A percentile compares a stretch with the other conserved stretches of the same genome.
These are phyloP conservation scores for Meteorus cinctellus DNA, from an alignment of 2,888 invertebrate species.

Conservation along the genomic window DNA sequence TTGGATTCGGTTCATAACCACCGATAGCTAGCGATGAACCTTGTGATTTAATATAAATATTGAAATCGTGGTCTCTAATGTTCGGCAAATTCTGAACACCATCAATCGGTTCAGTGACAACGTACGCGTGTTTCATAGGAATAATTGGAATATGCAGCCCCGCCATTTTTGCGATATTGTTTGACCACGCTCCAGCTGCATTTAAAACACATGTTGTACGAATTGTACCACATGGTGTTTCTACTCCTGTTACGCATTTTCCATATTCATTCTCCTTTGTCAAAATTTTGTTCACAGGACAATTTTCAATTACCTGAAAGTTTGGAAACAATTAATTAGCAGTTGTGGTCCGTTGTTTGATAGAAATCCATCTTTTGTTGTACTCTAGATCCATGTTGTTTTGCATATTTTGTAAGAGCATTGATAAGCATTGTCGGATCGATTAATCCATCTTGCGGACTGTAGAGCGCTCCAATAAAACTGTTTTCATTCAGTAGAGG, in stretches of 20 bases:
- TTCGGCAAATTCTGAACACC: conserved; percentile 86
- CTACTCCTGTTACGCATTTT: conserved; percentile 83
- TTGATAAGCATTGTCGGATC: conserved; percentile 89
- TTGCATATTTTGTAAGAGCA: conserved; percentile 84
- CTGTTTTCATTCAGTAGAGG: conserved; percentile 85
- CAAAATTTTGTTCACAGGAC: conserved; percentile 82
- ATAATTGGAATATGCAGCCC: conserved; percentile 83
- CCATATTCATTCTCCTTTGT: conserved; percentile 79
- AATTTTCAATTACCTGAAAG: conserved; percentile 82
- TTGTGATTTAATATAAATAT: conserved; percentile 87
- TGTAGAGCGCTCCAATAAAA: conserved; percentile 85
- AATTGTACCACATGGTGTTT: conserved; percentile 84
- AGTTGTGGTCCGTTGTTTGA: conserved; percentile 32
- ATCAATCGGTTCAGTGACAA: conserved; percentile 86
- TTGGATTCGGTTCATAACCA: conserved; percentile 91
- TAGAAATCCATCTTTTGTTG: not conserved
- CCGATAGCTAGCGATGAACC: conserved; percentile 89
- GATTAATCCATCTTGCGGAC: conserved; percentile 87
- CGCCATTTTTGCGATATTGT: conserved; percentile 81
- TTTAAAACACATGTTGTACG: conserved; percentile 87
- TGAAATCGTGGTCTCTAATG: conserved; percentile 89
- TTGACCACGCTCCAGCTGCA: conserved; percentile 89
- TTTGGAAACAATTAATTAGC: conserved; percentile 2
- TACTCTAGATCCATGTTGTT: conserved; percentile 82
- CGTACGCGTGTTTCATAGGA: conserved; percentile 92